Percentiles rank a stretch among this genome's conserved stretches.
phyloP scores from a whole-genome alignment of 2,888 invertebrate species.

The Pseudolycoriella hygida region DNA sequence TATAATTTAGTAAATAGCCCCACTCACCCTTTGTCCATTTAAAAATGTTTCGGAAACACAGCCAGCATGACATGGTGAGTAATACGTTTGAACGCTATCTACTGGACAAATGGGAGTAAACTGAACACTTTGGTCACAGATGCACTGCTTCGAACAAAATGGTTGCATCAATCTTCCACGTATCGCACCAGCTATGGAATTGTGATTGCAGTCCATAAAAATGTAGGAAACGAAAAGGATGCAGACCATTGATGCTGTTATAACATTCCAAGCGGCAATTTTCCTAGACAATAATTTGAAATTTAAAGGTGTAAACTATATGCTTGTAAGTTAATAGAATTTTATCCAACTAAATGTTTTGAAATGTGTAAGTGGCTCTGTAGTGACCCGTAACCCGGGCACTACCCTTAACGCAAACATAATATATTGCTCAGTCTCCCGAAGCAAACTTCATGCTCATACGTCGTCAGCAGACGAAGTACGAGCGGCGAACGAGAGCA shows the following conservation, averaged over 20 bases:
- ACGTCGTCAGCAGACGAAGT: no score
- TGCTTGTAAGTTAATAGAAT: conserved; percentile 3
- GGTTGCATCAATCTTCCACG: conserved; percentile 28
- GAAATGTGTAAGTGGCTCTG: no score
- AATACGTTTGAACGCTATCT: conserved; percentile 37
- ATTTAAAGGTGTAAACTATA: neutral
- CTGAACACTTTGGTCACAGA: conserved; percentile 28
- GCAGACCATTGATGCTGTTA: conserved; percentile 27
- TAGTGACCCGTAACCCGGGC: no score
- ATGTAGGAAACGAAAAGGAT: conserved; percentile 30
- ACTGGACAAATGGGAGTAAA: conserved; percentile 47
- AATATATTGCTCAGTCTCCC: no score
- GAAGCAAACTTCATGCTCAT: no score
- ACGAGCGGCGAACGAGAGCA: no score
- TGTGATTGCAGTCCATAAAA: conserved; percentile 31
- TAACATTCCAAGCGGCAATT: conserved; percentile 33
- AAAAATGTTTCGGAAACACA: conserved; percentile 32
- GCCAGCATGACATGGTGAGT: conserved; percentile 58
- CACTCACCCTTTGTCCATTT: conserved; percentile 18
- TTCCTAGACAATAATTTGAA: conserved; percentile 16
- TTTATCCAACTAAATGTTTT: no score
- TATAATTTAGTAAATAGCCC: no score
- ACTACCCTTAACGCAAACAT: no score
- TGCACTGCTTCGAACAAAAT: conserved; percentile 36
- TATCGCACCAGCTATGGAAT: conserved; percentile 30